Evolutionary conservation across 2,113 vertebrate species (phyloP).

Genomic region (Etia nguti): DNA sequence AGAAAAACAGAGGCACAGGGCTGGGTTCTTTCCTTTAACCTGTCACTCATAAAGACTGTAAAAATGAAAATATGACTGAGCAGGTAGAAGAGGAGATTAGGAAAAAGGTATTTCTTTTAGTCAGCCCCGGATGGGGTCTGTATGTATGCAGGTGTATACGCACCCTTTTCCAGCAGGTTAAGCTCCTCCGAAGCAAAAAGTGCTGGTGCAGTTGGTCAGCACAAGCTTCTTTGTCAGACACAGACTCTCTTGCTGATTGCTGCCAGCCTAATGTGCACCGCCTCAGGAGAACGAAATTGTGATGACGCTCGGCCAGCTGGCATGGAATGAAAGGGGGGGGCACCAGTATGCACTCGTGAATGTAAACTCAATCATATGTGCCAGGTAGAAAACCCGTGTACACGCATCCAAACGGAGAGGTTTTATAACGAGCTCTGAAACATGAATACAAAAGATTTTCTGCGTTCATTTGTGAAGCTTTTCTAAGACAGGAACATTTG

Average conservation of each 20-base stretch:
- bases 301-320: slow-evolving; percentile 81
- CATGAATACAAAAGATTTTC: not conserved
- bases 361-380: slow-evolving; percentile 4
- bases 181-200: slow-evolving; percentile 69
- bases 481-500: not conserved
- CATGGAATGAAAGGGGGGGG: slow-evolving; percentile 2
- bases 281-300: slow-evolving; percentile 68
- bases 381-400: slow-evolving; percentile 3
- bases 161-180: slow-evolving; percentile 81
- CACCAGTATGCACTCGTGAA: not conserved
- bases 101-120: not conserved
- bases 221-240: slow-evolving; percentile 65
- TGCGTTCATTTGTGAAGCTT: not conserved
- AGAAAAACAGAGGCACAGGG: not conserved
- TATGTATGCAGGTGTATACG: not conserved
- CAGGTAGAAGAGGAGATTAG: not conserved
- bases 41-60: not conserved
- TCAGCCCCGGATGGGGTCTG: not conserved
- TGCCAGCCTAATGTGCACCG: slow-evolving; percentile 76
- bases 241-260: slow-evolving; percentile 49
- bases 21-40: not conserved
- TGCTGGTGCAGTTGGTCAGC: slow-evolving; percentile 72
- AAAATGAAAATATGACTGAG: not conserved
- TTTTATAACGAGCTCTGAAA: not conserved
- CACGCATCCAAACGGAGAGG: not conserved